phyloP scores from a whole-genome alignment of 1,140 invertebrate species.

The Brachionus calyciflorus region DNA sequence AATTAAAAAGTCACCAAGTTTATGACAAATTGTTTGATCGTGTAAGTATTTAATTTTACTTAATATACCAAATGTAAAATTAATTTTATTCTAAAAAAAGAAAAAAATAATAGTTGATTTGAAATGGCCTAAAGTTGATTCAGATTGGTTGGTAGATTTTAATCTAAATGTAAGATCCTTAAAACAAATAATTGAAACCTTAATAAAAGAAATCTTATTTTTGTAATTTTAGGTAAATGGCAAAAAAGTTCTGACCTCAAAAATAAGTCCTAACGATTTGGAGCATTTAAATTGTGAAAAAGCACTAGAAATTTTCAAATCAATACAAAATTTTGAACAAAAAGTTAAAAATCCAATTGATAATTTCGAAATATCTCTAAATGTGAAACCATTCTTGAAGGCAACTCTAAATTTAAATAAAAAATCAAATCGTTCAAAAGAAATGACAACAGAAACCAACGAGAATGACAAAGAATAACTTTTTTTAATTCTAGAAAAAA shows the following conservation, averaged over 20 bases:
- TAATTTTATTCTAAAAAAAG: not conserved
- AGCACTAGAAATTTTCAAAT: not conserved
- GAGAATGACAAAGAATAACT: too few relatives aligned
- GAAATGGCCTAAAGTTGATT: constrained; percentile 27
- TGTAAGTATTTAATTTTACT: not conserved
- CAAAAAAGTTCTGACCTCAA: not conserved
- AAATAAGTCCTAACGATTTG: not conserved
- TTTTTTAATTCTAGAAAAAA: too few relatives aligned
- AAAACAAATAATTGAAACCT: not conserved
- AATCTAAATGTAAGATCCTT: constrained; percentile 26
- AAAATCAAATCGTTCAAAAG: too few relatives aligned
- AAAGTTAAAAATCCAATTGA: not conserved
- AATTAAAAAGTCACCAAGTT: not conserved
- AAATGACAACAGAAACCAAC: too few relatives aligned
- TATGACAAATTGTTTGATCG: not conserved
- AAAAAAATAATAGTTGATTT: not conserved
- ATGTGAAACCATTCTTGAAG: constrained; percentile 6
- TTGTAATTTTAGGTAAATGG: not conserved
- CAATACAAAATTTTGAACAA: not conserved
- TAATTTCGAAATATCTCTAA: not conserved
- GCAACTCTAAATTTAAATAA: constrained; percentile 27
- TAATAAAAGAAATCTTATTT: not conserved
- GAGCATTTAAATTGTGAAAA: not conserved
- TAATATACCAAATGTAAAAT: not conserved
- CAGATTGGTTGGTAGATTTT: constrained; percentile 5